Evolutionary conservation across 2,113 vertebrate genomes (phyloP).

Genomic region (Erpornis zantholeuca): DNA sequence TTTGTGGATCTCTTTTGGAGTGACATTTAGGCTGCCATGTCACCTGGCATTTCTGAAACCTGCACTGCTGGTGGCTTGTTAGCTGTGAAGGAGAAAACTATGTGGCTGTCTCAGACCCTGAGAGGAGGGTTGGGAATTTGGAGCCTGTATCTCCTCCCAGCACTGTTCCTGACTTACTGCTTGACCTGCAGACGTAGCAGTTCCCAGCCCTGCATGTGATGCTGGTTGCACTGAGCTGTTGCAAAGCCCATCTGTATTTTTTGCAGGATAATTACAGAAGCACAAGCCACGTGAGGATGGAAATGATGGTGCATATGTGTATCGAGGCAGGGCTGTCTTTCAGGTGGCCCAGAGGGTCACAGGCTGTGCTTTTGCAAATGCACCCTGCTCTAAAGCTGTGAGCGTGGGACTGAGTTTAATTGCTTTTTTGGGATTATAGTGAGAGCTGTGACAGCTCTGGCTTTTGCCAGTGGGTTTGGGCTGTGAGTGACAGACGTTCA

Average conservation of each 20-base stretch:
- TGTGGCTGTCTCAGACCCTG: not conserved
- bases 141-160: not conserved
- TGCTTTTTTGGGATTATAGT: not conserved
- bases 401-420: not conserved
- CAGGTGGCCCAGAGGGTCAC: not conserved
- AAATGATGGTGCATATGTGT: not conserved
- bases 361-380: not conserved
- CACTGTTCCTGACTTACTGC: not conserved
- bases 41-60: not conserved
- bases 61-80: not conserved
- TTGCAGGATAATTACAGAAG: not conserved
- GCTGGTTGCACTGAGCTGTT: not conserved
- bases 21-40: not conserved
- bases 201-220: not conserved
- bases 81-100: not conserved
- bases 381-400: not conserved
- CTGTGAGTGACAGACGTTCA: not conserved
- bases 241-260: not conserved
- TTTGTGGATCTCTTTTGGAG: not conserved
- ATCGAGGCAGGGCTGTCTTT: not conserved
- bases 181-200: not conserved
- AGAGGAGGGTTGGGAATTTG: not conserved
- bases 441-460: not conserved
- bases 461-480: not conserved
- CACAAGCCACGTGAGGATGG: rapidly evolving